These are phyloP conservation scores for Lucifuga dentata DNA, from an alignment of 2,113 vertebrate genomes.

Conservation along the genomic window DNA sequence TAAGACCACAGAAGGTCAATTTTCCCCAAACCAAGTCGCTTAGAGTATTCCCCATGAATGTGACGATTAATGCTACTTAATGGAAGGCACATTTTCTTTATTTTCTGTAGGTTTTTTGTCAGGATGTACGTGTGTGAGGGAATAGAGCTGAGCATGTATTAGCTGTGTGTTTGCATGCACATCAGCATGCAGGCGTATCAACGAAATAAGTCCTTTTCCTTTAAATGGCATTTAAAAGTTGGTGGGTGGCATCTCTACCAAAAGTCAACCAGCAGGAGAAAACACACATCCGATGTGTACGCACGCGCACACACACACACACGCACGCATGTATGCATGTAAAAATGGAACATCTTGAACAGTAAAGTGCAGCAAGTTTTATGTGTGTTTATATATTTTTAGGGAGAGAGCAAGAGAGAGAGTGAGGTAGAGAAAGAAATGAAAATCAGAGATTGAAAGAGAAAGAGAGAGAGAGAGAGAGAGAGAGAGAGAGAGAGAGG, in stretches of 20 bases:
- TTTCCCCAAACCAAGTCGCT: slow-evolving; percentile 63
- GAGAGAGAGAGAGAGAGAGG: neutral
- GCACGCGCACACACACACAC: too few species aligned
- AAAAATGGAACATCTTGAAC: too few species aligned
- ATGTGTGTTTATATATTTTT: neutral
- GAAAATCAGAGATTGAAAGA: slow-evolving; percentile 46
- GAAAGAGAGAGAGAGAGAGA: neutral
- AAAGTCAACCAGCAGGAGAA: slow-evolving; percentile 16
- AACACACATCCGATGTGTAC: neutral
- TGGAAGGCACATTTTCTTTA: slow-evolving; percentile 56
- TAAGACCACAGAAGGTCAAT: slow-evolving; percentile 79
- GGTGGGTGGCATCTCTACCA: slow-evolving; percentile 10
- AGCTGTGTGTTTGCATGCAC: slow-evolving; percentile 11
- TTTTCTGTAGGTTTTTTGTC: slow-evolving; percentile 11
- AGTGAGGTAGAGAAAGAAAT: slow-evolving; percentile 44
- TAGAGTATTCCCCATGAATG: slow-evolving; percentile 52
- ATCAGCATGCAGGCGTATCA: slow-evolving; percentile 42
- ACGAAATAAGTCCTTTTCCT: slow-evolving; percentile 39
- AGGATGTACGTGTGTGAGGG: slow-evolving; percentile 6
- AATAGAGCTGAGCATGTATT: neutral
- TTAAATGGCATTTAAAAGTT: slow-evolving; percentile 55
- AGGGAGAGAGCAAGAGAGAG: neutral
- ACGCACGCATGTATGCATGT: neutral
- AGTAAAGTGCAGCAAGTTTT: neutral
- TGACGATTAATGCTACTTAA: slow-evolving; percentile 68